Percentiles rank a stretch among this genome's conserved stretches.
Evolutionary conservation across 2,113 vertebrate genomes (phyloP).

Genomic region (Embiotoca jacksoni): DNA sequence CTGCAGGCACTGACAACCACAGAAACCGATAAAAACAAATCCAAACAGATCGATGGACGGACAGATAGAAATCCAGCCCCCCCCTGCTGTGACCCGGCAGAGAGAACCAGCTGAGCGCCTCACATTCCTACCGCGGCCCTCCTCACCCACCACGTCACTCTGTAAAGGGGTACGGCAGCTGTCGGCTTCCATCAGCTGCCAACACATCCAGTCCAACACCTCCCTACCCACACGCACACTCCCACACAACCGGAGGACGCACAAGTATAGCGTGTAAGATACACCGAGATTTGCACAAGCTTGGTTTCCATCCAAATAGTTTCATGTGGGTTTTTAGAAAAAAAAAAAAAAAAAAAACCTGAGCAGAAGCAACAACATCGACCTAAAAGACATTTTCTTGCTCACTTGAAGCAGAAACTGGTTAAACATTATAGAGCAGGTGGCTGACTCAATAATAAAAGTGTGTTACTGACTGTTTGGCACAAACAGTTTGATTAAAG

Average conservation of each 20-base stretch:
- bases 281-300: slow-evolving; percentile 4
- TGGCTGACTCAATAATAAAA: too few species aligned
- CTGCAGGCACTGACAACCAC: slow-evolving; percentile 18
- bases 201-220: slow-evolving; percentile 88
- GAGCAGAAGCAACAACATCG: not conserved
- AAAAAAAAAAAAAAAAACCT: slow-evolving; percentile 4
- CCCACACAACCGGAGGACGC: not conserved
- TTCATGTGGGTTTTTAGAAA: slow-evolving; percentile 13
- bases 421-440: not conserved
- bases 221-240: slow-evolving; percentile 15
- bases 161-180: slow-evolving; percentile 98
- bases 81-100: slow-evolving; percentile 42
- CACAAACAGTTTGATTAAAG: slow-evolving; percentile 7
- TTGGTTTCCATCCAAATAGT: slow-evolving; percentile 33
- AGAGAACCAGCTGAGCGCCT: slow-evolving; percentile 44
- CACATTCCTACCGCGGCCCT: slow-evolving; percentile 87
- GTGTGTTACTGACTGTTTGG: too few species aligned
- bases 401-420: slow-evolving; percentile 2
- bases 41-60: slow-evolving; percentile 39
- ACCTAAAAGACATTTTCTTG: not conserved
- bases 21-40: slow-evolving; percentile 42
- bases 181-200: slow-evolving; percentile 93
- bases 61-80: slow-evolving; percentile 53
- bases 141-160: slow-evolving; percentile 92
- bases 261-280: not conserved